Conservation (phyloP, 2,888 invertebrate genomes). For the Ichneumon xanthorius region DNA sequence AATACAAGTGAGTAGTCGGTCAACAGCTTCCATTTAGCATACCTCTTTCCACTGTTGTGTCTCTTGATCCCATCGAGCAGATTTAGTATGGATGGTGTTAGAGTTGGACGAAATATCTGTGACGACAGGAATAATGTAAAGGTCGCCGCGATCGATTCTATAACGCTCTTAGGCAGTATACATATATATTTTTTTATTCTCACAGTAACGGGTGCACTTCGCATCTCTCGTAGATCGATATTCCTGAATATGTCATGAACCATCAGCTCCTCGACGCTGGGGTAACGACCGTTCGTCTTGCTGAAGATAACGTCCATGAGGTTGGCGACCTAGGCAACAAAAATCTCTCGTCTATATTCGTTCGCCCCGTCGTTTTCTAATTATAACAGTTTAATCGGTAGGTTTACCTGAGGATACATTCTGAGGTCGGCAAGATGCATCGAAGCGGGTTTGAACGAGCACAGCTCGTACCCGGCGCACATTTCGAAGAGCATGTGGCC, state of each 20-base stretch:
- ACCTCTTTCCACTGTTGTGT: constrained; percentile 79
- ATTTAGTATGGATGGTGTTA: constrained; percentile 80
- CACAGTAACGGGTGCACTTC: constrained; percentile 92
- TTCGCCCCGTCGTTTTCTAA: not conserved
- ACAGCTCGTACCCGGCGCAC: constrained; percentile 94
- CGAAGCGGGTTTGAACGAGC: constrained; percentile 90
- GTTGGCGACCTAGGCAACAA: constrained; percentile 88
- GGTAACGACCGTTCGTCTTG: constrained; percentile 88
- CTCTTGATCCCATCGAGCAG: constrained; percentile 82
- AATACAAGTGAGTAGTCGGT: not conserved
- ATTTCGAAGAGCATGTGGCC: constrained; percentile 95
- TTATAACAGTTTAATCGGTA: constrained; percentile 25
- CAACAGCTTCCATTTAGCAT: constrained; percentile 56
- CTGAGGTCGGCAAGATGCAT: constrained; percentile 90
- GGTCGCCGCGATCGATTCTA: not conserved
- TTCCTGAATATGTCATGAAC: constrained; percentile 94
- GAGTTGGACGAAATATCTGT: constrained; percentile 83
- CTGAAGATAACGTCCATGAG: constrained; percentile 93
- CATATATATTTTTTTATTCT: constrained; percentile 73
- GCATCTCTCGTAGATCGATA: constrained; percentile 95
- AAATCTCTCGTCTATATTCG: constrained; percentile 15
- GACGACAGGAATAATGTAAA: constrained; percentile 36
- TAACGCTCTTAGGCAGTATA: not conserved
- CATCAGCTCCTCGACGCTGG: constrained; percentile 92
- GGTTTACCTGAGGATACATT: constrained; percentile 89